A percentile compares a stretch with the other conserved stretches of the same genome.
phyloP scores from a whole-genome alignment of 2,888 invertebrate species.

The Caenorhabditis imperialis region DNA sequence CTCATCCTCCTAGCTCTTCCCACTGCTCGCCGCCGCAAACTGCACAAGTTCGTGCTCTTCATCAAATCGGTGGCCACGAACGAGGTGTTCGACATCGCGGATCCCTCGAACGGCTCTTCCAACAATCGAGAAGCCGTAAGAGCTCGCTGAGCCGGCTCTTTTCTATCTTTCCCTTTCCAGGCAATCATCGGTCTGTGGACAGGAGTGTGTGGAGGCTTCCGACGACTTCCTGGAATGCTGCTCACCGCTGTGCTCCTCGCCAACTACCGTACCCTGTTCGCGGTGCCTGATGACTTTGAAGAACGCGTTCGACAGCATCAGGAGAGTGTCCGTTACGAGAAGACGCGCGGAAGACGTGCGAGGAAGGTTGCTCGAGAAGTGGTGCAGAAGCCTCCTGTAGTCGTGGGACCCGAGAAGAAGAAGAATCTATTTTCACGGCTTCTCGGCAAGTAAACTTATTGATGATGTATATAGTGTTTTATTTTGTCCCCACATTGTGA shows the following conservation, averaged over 20 bases:
- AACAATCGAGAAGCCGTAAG: slow-evolving; percentile 45
- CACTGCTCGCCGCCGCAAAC: slow-evolving; percentile 35
- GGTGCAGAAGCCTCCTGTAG: neutral
- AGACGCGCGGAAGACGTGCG: neutral
- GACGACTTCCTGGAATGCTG: slow-evolving; percentile 24
- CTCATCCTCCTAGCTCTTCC: slow-evolving; percentile 33
- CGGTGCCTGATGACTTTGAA: slow-evolving; percentile 21
- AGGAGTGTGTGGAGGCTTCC: slow-evolving; percentile 36
- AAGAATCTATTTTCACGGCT: slow-evolving; percentile 26
- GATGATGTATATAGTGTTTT: slow-evolving; percentile 21
- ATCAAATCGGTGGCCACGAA: slow-evolving; percentile 43
- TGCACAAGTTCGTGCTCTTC: slow-evolving; percentile 46
- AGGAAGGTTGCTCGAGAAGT: neutral
- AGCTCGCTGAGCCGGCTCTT: neutral
- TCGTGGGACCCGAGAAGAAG: no score
- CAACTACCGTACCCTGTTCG: slow-evolving; percentile 35
- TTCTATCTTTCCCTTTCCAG: slow-evolving; percentile 3
- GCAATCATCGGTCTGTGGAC: slow-evolving; percentile 39
- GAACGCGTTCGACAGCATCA: slow-evolving; percentile 7
- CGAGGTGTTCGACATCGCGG: slow-evolving; percentile 37
- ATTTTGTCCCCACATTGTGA: slow-evolving; percentile 28
- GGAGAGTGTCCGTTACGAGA: neutral
- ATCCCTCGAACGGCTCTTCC: slow-evolving; percentile 34
- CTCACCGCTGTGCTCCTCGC: slow-evolving; percentile 42
- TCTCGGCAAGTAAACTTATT: slow-evolving; percentile 14